Evolutionary conservation across 2,888 invertebrate species (phyloP).

Genomic region (Sinohyriopsis cumingii): DNA sequence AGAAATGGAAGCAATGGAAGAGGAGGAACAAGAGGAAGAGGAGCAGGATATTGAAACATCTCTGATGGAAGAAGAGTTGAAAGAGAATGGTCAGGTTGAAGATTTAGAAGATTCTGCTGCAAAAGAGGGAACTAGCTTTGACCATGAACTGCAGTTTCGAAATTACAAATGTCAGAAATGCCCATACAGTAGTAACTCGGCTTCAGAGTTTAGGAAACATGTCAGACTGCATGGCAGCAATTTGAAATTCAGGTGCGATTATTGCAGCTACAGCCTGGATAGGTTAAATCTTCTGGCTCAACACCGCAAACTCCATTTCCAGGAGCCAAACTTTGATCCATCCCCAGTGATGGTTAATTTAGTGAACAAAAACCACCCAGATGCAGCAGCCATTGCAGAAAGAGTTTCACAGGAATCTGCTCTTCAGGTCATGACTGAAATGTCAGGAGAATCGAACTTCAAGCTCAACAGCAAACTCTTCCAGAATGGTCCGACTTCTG

Average conservation of each 20-base stretch:
- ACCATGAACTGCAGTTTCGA: constrained; percentile 40
- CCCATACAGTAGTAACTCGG: constrained; percentile 52
- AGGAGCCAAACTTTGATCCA: constrained; percentile 44
- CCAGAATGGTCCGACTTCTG: constrained; percentile 15
- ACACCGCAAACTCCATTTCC: constrained; percentile 51
- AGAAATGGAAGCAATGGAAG: constrained; percentile 23
- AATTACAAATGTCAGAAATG: constrained; percentile 40
- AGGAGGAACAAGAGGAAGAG: constrained; percentile 22
- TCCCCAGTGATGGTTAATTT: constrained; percentile 35
- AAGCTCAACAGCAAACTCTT: constrained; percentile 12
- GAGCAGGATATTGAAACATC: constrained; percentile 30
- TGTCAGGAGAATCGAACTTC: constrained; percentile 11
- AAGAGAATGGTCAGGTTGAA: constrained; percentile 18
- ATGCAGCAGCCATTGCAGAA: constrained; percentile 17
- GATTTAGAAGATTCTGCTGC: constrained; percentile 28
- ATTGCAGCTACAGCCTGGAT: constrained; percentile 47
- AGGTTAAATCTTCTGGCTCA: constrained; percentile 46
- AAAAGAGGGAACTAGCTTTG: constrained; percentile 32
- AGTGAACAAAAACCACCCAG: constrained; percentile 38
- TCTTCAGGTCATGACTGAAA: constrained; percentile 23
- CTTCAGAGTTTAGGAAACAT: constrained; percentile 53
- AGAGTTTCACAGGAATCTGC: constrained; percentile 33
- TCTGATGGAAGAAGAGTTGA: constrained; percentile 45
- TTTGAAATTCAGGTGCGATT: constrained; percentile 47
- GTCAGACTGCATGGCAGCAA: constrained; percentile 38